A percentile compares a stretch with the other conserved stretches of the same genome.
These are phyloP conservation scores for Octodon degus DNA, from an alignment of 2,113 vertebrate species.

Conservation along the genomic window DNA sequence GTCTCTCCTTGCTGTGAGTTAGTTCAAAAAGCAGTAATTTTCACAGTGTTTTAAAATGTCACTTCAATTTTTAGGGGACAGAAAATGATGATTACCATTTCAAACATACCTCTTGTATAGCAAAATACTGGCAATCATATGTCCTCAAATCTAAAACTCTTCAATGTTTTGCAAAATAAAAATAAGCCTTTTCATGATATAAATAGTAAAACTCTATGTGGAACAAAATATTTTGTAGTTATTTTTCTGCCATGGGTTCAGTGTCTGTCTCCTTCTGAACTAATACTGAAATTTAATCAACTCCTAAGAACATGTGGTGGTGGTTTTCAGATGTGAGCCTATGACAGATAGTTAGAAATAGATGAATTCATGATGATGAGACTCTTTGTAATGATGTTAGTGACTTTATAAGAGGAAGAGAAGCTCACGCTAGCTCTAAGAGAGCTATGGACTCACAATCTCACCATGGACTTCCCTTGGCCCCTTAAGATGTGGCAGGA, in stretches of 20 bases:
- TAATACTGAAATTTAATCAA: background rate
- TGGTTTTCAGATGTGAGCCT: background rate
- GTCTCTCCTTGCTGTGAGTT: background rate
- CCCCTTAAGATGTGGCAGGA: background rate
- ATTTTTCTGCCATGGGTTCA: background rate
- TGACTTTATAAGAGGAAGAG: background rate
- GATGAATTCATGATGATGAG: background rate
- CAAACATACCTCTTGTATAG: background rate
- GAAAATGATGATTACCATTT: background rate
- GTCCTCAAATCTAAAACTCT: background rate
- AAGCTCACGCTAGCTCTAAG: too few relatives aligned
- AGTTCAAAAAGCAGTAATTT: conserved; percentile 1
- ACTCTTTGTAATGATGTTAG: background rate
- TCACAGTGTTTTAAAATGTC: background rate
- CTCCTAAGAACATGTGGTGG: background rate
- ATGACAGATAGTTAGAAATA: background rate
- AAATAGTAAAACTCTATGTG: background rate
- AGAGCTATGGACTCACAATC: too few relatives aligned
- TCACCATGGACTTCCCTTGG: background rate
- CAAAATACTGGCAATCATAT: background rate
- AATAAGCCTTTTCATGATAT: background rate
- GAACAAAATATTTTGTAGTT: background rate
- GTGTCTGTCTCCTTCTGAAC: background rate
- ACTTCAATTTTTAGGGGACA: background rate
- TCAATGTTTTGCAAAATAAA: background rate